Base-by-base conservation (phyloP, 2,797 vertebrate species). In the Chrysocyon brachyurus region DNA sequence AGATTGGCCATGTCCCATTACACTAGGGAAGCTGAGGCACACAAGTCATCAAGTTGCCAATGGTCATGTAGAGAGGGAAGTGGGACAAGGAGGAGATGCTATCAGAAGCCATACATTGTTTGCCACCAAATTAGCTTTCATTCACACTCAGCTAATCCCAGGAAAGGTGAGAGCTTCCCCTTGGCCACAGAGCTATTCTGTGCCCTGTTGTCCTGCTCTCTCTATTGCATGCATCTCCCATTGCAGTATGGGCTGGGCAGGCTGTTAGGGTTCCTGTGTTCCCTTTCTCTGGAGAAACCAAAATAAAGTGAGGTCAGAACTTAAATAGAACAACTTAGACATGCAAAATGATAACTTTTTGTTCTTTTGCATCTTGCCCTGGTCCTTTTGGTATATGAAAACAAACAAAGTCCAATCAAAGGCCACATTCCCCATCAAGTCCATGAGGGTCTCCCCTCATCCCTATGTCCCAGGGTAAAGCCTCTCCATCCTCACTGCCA, bases 271-370 rank as follows among this genome's bases (percentile, higher is more conserved):
- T 72, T n/a, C 21, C 8, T 11, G 36, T 15, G 33, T 5, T 87
- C 92, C 56, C 46, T 57, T 36, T 72, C 46, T 91, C 84, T 33
- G 22, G 61, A 96, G 49, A 92, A 92, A 56, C 83, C 70, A 85
- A 61, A 56, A 22, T 56, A 87, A 84, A 87, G 28, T 0, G 0
- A 73, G 40, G 28, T 57, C 54, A 57, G 52, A 87, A 56, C 63
- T 88, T 81, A 21, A 19, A 12, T 5, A 21, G 19, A 70, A 46
- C 56, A 26, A 22, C 57, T 68, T 24, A 52, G 7, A 61, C 19
- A 9, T 3, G 0, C 54, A 14, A 46, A 63, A 72, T 24, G 22
- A 36, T 78, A 28, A 36, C 54, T 40, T 70, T 90, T 81, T 57
- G 5, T 6, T 87, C 21, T 87, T 91, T 56, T 36, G 56, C 24